Conservation (phyloP, 2,888 invertebrate genomes). For the Lepidochitona cinerea region DNA sequence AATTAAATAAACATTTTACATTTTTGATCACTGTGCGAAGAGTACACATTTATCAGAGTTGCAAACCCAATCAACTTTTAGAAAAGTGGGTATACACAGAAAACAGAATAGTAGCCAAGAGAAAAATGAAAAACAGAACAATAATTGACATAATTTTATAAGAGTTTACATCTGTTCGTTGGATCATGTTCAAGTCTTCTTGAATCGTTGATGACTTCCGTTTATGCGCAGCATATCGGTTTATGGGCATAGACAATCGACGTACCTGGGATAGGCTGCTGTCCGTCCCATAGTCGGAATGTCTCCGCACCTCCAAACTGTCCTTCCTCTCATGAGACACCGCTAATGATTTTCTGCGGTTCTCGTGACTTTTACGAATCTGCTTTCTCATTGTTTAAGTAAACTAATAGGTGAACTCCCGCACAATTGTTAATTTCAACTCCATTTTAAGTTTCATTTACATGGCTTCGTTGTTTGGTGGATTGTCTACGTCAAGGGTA, state of each 20-base stretch:
- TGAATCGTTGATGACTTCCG: background rate
- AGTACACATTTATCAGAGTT: no score
- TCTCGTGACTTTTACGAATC: background rate
- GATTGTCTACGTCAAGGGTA: no score
- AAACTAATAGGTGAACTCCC: no score
- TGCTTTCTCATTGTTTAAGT: background rate
- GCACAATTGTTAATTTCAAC: no score
- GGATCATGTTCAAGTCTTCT: background rate
- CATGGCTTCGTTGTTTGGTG: no score
- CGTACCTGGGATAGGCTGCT: background rate
- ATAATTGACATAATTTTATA: background rate
- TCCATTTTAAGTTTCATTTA: no score
- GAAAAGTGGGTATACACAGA: background rate
- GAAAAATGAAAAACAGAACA: background rate
- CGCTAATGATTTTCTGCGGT: background rate
- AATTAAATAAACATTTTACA: no score
- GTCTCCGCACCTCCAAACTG: background rate
- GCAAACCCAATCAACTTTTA: no score
- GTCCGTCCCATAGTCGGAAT: background rate
- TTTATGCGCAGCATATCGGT: background rate
- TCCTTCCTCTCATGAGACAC: background rate
- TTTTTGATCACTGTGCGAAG: no score
- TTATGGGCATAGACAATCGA: background rate
- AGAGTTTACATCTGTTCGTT: background rate
- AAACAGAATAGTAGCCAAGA: background rate